Conservation (phyloP, 2,797 vertebrate species). For the Ptychobarbus kaznakovi region DNA sequence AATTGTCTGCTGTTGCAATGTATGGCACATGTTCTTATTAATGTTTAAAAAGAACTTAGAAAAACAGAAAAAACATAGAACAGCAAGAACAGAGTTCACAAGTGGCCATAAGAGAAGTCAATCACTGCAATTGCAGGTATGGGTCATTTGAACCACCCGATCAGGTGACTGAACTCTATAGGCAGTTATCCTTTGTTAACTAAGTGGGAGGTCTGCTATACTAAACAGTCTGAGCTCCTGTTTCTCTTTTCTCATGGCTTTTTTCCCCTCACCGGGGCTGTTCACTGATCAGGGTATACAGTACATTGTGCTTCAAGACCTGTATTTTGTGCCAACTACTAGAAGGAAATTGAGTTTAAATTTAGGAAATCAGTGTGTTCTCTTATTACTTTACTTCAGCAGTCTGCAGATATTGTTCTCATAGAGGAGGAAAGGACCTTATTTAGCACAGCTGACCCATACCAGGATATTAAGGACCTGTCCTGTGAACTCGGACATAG, state of each 20-base stretch:
- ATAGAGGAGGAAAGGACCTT: conserved; percentile 57
- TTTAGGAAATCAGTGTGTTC: neutral
- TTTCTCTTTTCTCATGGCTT: conserved; percentile 38
- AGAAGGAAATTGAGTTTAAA: neutral
- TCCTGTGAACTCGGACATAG: conserved; percentile 26
- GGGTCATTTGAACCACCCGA: conserved; percentile 42
- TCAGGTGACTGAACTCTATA: conserved; percentile 49
- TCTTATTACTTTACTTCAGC: conserved; percentile 23
- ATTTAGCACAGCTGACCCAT: conserved; percentile 49
- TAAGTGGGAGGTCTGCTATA: conserved; percentile 44
- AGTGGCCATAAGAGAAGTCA: conserved; percentile 30
- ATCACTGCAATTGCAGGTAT: conserved; percentile 51
- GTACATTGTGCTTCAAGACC: neutral
- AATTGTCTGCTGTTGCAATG: neutral
- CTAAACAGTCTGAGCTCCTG: conserved; percentile 35
- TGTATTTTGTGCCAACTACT: neutral
- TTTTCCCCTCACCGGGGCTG: neutral
- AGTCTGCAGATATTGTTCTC: conserved; percentile 37
- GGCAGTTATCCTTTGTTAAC: conserved; percentile 27
- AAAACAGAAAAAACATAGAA: neutral
- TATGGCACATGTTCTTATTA: neutral
- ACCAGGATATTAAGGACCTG: conserved; percentile 34
- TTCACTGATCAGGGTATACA: neutral
- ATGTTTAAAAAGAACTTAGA: neutral
- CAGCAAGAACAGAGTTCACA: conserved; percentile 3